Conservation (phyloP, 2,797 vertebrate species). For the Sciurus carolinensis region DNA sequence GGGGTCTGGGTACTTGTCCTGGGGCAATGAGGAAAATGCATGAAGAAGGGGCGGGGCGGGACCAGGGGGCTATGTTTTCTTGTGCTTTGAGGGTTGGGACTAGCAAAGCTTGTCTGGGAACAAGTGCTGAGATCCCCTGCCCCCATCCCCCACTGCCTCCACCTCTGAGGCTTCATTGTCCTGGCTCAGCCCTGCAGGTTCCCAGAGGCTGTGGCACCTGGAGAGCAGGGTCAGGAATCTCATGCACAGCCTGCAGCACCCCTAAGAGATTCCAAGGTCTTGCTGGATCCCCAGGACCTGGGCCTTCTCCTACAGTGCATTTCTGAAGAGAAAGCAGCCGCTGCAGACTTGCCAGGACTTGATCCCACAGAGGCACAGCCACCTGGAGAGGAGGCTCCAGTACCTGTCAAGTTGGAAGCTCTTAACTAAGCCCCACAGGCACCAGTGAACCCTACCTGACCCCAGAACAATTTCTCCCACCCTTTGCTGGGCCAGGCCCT, state of each 20-base stretch:
- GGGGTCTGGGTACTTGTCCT: no score
- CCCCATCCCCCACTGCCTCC: background rate
- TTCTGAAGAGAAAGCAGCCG: slow-evolving; percentile 78
- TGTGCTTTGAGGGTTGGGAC: background rate
- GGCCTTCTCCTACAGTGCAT: slow-evolving; percentile 85
- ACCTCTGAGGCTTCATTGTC: background rate
- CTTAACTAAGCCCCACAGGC: slow-evolving; percentile 83
- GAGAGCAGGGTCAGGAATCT: background rate
- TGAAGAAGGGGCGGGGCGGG: background rate
- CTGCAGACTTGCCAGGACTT: slow-evolving; percentile 86
- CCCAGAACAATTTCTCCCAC: background rate
- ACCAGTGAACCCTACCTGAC: slow-evolving; percentile 85
- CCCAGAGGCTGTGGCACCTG: background rate
- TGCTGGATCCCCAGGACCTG: background rate
- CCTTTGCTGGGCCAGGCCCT: background rate
- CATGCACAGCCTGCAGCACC: no score
- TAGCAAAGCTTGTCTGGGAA: background rate
- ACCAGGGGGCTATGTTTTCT: background rate
- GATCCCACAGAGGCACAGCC: slow-evolving; percentile 84
- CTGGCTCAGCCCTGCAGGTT: background rate
- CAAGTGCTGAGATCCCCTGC: background rate
- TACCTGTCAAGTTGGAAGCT: slow-evolving; percentile 78
- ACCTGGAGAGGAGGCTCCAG: slow-evolving; percentile 80
- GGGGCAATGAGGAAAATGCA: accelerated
- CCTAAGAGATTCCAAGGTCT: background rate